Evolutionary conservation across 2,113 vertebrate species (phyloP), one percentile per base, ranked within the genome.

Genomic region (Elgaria multicarinata): DNA sequence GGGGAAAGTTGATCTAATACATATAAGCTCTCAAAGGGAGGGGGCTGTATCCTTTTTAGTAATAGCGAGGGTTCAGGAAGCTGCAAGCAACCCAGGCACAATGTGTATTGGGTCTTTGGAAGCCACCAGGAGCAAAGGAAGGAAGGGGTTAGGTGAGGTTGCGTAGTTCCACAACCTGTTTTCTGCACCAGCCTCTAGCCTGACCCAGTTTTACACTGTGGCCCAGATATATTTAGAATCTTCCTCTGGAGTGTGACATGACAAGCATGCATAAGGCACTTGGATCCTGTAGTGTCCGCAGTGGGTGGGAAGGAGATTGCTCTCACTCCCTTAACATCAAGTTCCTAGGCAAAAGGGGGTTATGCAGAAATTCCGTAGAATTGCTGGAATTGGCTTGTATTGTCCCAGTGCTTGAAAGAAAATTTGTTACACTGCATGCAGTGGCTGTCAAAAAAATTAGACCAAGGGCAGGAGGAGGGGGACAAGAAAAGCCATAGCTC

Each of bases 151-250:
- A 87, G 72, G 50, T 83, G 62, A 85, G 82, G 74, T 84, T 77
- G 72, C n/a, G 36, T 31, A n/a, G 86, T 67, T 66, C 42, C n/a
- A 28, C 58, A 66, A 77, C 81, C 81, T 66, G 87, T 64, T 83
- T 83, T 76, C n/a, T 64, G 62, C 85, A 22, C 71, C 82, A 75
- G 78, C 89, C 79, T 83, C 71, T 22, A 82, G 72, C 64, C 80
- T 87, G 90, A 87, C 90, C 86, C 90, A 87, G 74, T 87, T 91
- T 87, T 62, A 79, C 6, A 62, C 85, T 62, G 85, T 87, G 80
- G 44, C 86, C 90, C 81, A 87, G 80, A 84, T 91, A 91, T 91
- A 87, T 91, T 91, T 91, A 91, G 90, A 77, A 83, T 77, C 80
- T 81, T 83, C 76, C 64, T 62, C 62, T 10, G 2, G 85, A 76